phyloP scores from a whole-genome alignment of 2,888 invertebrate genomes.

The Standfussiana lucernea region DNA sequence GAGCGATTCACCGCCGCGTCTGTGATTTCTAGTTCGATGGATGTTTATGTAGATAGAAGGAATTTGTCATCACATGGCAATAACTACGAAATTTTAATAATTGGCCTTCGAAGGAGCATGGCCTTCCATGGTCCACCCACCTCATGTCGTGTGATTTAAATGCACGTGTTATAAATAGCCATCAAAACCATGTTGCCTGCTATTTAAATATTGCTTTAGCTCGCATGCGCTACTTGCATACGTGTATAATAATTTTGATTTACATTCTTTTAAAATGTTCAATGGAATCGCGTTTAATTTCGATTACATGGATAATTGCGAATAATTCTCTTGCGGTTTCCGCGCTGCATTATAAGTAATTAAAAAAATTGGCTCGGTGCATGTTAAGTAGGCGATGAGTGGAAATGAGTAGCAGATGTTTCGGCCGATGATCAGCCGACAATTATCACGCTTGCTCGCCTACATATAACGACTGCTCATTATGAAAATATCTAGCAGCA shows the following conservation, averaged over 20 bases:
- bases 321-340: slow-evolving; percentile 73
- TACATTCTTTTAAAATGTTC: slow-evolving; percentile 50
- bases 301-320: slow-evolving; percentile 70
- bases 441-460: slow-evolving; percentile 84
- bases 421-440: slow-evolving; percentile 72
- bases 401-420: slow-evolving; percentile 74
- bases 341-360: slow-evolving; percentile 71
- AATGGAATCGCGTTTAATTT: slow-evolving; percentile 65
- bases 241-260: slow-evolving; percentile 43
- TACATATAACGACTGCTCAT: slow-evolving; percentile 72
- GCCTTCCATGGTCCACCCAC: too few relatives aligned
- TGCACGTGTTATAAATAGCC: slow-evolving; percentile 44
- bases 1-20: too few relatives aligned
- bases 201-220: slow-evolving; percentile 21
- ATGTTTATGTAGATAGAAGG: too few relatives aligned
- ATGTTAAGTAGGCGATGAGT: slow-evolving; percentile 74
- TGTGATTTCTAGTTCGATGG: too few relatives aligned
- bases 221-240: slow-evolving; percentile 21
- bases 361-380: slow-evolving; percentile 71
- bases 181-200: slow-evolving; percentile 20
- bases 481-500: slow-evolving; percentile 70
- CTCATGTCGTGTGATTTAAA: slow-evolving; percentile 19
- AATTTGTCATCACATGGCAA: too few relatives aligned
- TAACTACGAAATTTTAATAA: too few relatives aligned
- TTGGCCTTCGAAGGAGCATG: too few relatives aligned